These are phyloP conservation scores for Lacanobia oleracea DNA, from an alignment of 2,888 invertebrate genomes.

Conservation along the genomic window DNA sequence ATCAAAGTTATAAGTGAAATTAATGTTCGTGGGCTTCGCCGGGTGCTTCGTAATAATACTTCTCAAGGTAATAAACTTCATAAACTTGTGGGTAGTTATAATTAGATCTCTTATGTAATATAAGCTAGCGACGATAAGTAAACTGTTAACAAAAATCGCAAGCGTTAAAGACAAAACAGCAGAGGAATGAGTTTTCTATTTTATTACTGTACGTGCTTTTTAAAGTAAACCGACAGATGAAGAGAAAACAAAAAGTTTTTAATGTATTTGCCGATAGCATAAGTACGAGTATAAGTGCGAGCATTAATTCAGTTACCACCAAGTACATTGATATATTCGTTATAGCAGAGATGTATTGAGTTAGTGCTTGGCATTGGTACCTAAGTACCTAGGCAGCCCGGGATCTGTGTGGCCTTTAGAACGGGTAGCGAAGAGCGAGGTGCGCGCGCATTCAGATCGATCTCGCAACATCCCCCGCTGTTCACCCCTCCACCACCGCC, in stretches of 20 bases:
- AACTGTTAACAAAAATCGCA: constrained; percentile 3
- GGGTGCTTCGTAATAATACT: constrained; percentile 30
- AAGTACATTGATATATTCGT: constrained; percentile 31
- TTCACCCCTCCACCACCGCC: constrained; percentile 57
- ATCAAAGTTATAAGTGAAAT: constrained; percentile 58
- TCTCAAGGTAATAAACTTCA: constrained; percentile 55
- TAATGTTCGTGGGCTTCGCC: constrained; percentile 41
- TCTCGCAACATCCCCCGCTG: constrained; percentile 73
- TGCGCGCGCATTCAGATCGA: constrained; percentile 87
- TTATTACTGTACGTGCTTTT: constrained; percentile 11
- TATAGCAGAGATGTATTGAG: constrained; percentile 33
- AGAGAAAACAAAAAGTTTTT: neutral
- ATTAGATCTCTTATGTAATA: constrained; percentile 31
- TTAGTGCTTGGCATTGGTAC: constrained; percentile 60
- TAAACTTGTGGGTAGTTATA: constrained; percentile 35
- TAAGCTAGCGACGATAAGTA: constrained; percentile 13
- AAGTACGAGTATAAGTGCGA: neutral
- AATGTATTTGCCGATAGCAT: constrained; percentile 4
- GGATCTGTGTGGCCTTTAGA: constrained; percentile 75
- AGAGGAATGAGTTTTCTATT: neutral
- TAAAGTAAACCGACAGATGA: constrained; percentile 23
- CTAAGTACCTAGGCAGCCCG: constrained; percentile 63
- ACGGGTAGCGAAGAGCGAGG: constrained; percentile 67
- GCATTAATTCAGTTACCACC: neutral
- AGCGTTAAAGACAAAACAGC: neutral